phyloP scores from a whole-genome alignment of 1,140 invertebrate species.

The Drosophila pseudoobscura region DNA sequence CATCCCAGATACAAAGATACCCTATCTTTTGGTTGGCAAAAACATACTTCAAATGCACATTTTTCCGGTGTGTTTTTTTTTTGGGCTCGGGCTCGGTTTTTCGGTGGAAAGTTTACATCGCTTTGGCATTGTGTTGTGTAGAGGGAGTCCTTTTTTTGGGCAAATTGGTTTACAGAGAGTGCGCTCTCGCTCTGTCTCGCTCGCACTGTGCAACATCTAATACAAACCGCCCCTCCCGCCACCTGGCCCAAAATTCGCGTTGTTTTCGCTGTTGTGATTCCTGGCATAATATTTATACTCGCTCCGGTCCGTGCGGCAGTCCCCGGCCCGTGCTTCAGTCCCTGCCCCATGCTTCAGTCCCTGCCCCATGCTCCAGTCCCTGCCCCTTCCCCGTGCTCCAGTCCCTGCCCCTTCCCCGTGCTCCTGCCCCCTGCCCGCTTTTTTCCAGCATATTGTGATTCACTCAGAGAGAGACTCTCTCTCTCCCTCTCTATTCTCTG shows the following conservation, averaged over 20 bases:
- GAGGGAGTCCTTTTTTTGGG: conserved; percentile 26
- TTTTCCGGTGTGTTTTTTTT: conserved; percentile 30
- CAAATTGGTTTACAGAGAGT: conserved; percentile 52
- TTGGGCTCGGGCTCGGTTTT: conserved; percentile 16
- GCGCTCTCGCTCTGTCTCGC: background rate
- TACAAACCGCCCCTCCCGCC: conserved; percentile 13
- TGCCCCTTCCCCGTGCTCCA: background rate
- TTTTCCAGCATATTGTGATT: conserved; percentile 40
- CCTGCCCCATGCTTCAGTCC: background rate
- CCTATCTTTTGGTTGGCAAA: background rate
- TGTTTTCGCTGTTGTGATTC: conserved; percentile 39
- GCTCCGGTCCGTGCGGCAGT: background rate
- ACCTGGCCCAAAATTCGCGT: too few species aligned
- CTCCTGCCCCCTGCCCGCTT: background rate
- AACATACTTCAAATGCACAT: conserved; percentile 41
- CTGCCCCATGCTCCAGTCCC: too few species aligned
- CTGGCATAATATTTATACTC: conserved; percentile 44
- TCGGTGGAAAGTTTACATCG: conserved; percentile 29
- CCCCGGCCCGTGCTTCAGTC: too few species aligned
- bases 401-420: too few species aligned
- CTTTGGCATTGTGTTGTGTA: conserved; percentile 19
- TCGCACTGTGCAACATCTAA: background rate
- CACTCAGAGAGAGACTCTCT: background rate
- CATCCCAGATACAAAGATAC: too few species aligned
- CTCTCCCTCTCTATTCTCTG: too few species aligned